Base-by-base conservation (phyloP, 1,140 invertebrate genomes). In the Myzus persicae region DNA sequence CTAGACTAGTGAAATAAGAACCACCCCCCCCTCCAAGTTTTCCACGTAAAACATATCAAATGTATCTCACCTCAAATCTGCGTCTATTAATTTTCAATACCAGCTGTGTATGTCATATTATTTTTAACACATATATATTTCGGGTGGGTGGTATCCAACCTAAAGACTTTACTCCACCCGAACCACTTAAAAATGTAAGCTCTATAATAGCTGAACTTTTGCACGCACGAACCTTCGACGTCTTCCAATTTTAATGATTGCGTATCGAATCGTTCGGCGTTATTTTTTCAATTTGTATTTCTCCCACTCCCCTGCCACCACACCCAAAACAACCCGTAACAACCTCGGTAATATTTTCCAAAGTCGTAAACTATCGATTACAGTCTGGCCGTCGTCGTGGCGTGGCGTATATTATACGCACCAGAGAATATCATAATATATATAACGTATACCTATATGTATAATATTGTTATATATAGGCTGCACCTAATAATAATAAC, bases 331-430 rank as follows among this genome's bases (percentile, higher is more conserved):
- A 76, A 5, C 31, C 31, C 31, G 14, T 76, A n/a, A n/a, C n/a
- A n/a, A n/a, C n/a, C n/a, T 67, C 59, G 14, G 14, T 76, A 76
- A 76, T 76, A n/a, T 76, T n/a, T 76, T 76, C n/a, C 11, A n/a
- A 76, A 76, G n/a, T 76, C 59, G 31, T 76, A 76, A 36, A 76
- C 59, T 76, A 76, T 76, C n/a, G 59, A 76, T 76, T 76, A 76
- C n/a, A 76, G 59, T 76, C 36, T n/a, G 59, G 31, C 14, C 31
- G n/a, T 76, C 31, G n/a, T 76, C 14, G 59, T 76, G 31, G 31
- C 14, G n/a, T 20, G 59, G 59, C 36, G 14, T 76, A 76, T 18
- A 76, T 76, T 76, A 76, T 76, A 76, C 59, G 59, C 59, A 76
- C n/a, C 14, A 76, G 36, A 76, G 14, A n/a, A 76, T n/a, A 76